These are phyloP conservation scores for Drosophila neocordata DNA, from an alignment of 1,140 invertebrate species.

Conservation along the genomic window DNA sequence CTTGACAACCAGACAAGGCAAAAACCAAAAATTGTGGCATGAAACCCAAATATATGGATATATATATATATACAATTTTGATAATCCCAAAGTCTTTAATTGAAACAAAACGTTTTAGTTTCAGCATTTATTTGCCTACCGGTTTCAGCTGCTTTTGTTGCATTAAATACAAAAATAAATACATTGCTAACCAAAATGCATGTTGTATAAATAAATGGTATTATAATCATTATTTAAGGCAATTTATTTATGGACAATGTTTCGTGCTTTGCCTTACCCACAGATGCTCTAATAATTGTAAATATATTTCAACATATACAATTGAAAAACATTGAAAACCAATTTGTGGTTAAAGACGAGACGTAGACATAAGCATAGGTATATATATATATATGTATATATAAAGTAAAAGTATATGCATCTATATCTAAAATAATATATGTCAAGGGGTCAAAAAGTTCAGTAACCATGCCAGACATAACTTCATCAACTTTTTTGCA, in stretches of 20 bases:
- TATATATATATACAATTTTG: conserved; percentile 17
- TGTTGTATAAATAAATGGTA: conserved; percentile 42
- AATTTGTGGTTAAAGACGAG: conserved; percentile 56
- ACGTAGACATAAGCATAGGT: not conserved
- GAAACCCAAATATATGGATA: not conserved
- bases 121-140: conserved; percentile 27
- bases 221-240: conserved; percentile 9
- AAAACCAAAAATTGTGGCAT: not conserved
- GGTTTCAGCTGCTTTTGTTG: conserved; percentile 51
- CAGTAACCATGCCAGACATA: conserved; percentile 21
- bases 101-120: conserved; percentile 9
- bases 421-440: not conserved
- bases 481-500: conserved; percentile 16
- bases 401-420: not conserved
- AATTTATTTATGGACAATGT: conserved; percentile 47
- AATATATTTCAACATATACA: not conserved
- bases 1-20: conserved; percentile 33
- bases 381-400: conserved; percentile 39
- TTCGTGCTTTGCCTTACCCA: not conserved
- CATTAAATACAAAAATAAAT: conserved; percentile 73
- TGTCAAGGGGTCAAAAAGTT: conserved; percentile 49
- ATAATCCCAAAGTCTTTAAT: conserved; percentile 26
- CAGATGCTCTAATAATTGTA: conserved; percentile 36
- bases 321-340: conserved; percentile 50
- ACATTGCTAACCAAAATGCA: conserved; percentile 36